Evolutionary conservation across 2,113 vertebrate genomes (phyloP), one percentile per base, ranked within the genome.

Genomic region (Gasterosteus aculeatus): DNA sequence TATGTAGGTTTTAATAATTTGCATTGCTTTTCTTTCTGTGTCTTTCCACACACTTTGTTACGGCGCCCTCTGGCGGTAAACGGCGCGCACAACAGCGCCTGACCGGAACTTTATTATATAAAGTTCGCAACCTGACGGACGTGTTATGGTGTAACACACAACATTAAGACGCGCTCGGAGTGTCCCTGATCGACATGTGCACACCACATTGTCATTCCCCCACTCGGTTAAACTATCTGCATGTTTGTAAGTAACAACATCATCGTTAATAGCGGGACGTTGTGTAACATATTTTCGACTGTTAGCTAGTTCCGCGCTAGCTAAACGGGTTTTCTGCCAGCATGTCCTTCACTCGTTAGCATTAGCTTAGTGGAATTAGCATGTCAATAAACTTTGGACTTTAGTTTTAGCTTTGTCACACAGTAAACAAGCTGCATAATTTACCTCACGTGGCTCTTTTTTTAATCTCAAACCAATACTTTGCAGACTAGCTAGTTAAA

Each of bases 101-200:
- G 49, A 69, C 49, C 58, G 89, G 90, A 92, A 89, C 81, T 1
- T 19, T n/a, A 10, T 19, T 2, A 2, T 9, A 10, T 2, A 18
- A n/a, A 14, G 2, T 19, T 39, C 35, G 2, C 0, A 2, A 11
- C 56, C 11, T 0, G 38, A 63, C 87, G 92, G 86, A 82, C n/a
- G 7, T 87, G 56, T 92, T 92, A 91, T 84, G 74, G 26, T 92
- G 91, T 33, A 68, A 90, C 91, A 91, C 91, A 91, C 51, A 89
- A 93, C 87, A 91, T 66, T 49, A 33, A 26, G 10, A 41, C 33
- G 22, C 31, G 62, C 51, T 81, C 4, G 11, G 54, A 69, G 42
- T n/a, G 14, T 58, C 41, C 5, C 16, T 15, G 10, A 4, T 2
- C 71, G 76, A 83, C 84, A 89, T 88, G 89, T 89, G 83, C 67